Conservation (phyloP, 2,113 vertebrate species). For the Myrmecophaga tridactyla region DNA sequence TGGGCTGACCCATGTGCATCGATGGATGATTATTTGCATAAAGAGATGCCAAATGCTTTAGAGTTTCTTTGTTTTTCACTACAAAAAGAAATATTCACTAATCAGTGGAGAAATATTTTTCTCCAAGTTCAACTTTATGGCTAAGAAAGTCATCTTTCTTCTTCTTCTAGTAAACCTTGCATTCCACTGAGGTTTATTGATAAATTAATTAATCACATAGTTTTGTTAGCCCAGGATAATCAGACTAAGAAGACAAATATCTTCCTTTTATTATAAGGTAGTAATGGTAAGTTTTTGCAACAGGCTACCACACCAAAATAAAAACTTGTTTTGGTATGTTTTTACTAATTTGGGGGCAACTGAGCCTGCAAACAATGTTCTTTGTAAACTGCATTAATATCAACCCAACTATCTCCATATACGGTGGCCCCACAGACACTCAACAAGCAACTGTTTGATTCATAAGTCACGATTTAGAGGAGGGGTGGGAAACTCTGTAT, state of each 20-base stretch:
- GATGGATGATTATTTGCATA: constrained; percentile 95
- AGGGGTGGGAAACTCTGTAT: neutral
- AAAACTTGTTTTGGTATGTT: constrained; percentile 20
- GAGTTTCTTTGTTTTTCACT: constrained; percentile 95
- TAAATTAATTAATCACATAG: neutral
- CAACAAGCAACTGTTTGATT: constrained; percentile 28
- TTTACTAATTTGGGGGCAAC: neutral
- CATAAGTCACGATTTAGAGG: neutral
- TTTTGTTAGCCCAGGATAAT: neutral
- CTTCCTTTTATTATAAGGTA: constrained; percentile 45
- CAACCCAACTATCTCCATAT: neutral
- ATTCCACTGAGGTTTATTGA: neutral
- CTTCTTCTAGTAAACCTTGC: neutral
- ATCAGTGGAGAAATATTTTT: constrained; percentile 33
- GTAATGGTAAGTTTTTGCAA: neutral
- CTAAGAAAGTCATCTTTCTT: constrained; percentile 17
- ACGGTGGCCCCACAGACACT: neutral
- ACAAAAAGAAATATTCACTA: constrained; percentile 60
- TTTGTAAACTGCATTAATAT: constrained; percentile 22
- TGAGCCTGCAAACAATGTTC: neutral
- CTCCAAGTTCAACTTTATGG: constrained; percentile 20
- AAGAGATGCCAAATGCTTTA: constrained; percentile 93
- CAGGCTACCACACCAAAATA: constrained; percentile 29
- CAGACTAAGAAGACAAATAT: neutral
- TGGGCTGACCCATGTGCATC: constrained; percentile 93